Evolutionary conservation across 2,888 invertebrate genomes (phyloP).

Genomic region (Chymomyza caudatula): DNA sequence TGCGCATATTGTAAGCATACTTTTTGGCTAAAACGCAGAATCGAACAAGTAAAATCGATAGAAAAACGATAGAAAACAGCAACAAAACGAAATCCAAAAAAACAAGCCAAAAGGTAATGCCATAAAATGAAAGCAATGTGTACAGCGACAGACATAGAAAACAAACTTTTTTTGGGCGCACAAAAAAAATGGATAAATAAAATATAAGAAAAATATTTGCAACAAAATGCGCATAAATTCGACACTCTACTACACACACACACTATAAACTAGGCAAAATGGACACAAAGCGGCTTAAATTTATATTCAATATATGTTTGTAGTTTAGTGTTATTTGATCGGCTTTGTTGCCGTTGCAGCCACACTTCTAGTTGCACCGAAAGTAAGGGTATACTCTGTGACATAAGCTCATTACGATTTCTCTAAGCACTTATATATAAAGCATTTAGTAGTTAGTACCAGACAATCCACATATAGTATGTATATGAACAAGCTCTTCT

Average conservation of each 20-base stretch:
- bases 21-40: slow-evolving; percentile 12
- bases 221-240: slow-evolving; percentile 48
- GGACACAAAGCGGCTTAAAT: background rate
- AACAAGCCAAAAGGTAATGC: slow-evolving; percentile 13
- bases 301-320: background rate
- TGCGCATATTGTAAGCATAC: slow-evolving; percentile 57
- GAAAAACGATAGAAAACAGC: slow-evolving; percentile 17
- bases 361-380: background rate
- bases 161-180: background rate
- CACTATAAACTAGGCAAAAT: background rate
- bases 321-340: background rate
- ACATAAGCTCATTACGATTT: no score
- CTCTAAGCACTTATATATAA: no score
- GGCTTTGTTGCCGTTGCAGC: background rate
- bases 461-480: background rate
- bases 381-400: no score
- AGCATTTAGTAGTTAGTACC: no score
- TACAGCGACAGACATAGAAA: background rate
- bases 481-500: no score
- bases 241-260: slow-evolving; percentile 25
- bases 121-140: slow-evolving; percentile 36
- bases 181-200: no score
- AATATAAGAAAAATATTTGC: slow-evolving; percentile 30
- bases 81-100: background rate
- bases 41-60: slow-evolving; percentile 45